Conservation (phyloP, 1,140 invertebrate species). For the Orchestia grillus region DNA sequence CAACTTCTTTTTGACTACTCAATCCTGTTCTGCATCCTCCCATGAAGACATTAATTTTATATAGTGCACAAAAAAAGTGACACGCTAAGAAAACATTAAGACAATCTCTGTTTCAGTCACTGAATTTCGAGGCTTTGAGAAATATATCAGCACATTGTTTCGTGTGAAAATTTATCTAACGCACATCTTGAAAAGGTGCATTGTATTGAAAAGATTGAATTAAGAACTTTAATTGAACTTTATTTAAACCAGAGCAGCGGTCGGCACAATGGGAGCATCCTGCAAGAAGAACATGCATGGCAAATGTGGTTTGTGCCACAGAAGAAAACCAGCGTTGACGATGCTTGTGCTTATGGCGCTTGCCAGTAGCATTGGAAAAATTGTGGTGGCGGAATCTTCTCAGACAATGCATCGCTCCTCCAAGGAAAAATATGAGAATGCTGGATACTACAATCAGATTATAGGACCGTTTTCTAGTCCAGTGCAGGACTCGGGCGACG, state of each 20-base stretch:
- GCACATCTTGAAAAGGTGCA: background rate
- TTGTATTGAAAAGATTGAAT: background rate
- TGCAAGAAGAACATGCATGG: background rate
- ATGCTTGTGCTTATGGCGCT: background rate
- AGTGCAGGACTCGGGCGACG: background rate
- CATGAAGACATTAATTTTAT: too few species aligned
- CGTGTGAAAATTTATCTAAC: too few species aligned
- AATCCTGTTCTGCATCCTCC: too few species aligned
- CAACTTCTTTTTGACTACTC: too few species aligned
- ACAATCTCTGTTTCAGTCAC: too few species aligned
- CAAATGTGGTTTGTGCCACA: background rate
- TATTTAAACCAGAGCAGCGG: background rate
- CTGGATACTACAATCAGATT: slow-evolving; percentile 1
- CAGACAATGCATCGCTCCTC: slow-evolving; percentile 5
- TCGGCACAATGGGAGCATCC: background rate
- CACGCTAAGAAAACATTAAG: too few species aligned
- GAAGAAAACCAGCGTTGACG: background rate
- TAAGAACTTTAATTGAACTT: background rate
- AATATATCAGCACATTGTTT: too few species aligned
- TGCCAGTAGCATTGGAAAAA: background rate
- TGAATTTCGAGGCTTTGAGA: too few species aligned
- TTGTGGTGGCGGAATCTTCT: background rate
- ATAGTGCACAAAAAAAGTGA: too few species aligned
- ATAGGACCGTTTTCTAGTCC: background rate
- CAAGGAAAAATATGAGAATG: background rate